Percentiles rank a stretch among this genome's conserved stretches.
Evolutionary conservation across 1,140 invertebrate genomes (phyloP).

Genomic region (Trachelipus rathkii): DNA sequence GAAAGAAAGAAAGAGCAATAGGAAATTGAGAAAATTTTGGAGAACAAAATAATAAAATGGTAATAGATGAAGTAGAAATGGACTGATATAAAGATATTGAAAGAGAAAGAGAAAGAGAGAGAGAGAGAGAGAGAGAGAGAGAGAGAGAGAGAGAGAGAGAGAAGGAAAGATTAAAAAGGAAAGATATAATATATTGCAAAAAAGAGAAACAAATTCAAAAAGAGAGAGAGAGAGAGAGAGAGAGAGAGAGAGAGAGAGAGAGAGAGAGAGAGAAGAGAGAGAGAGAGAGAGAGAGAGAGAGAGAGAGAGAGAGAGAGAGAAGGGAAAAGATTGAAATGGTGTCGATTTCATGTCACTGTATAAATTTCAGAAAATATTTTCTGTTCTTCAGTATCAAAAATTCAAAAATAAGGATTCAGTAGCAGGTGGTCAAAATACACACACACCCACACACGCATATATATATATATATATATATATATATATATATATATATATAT

Average conservation of each 20-base stretch:
- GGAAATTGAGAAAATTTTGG: not conserved
- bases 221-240: constrained; percentile 2
- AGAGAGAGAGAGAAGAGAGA: not conserved
- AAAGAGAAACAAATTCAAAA: not conserved
- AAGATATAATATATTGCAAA: not conserved
- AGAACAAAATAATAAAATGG: not conserved
- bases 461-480: no score
- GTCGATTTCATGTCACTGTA: not conserved
- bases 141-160: not conserved
- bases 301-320: not conserved
- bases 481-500: no score
- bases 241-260: not conserved
- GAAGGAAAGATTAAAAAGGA: not conserved
- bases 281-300: constrained; percentile 2
- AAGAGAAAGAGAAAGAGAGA: not conserved
- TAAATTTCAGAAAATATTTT: not conserved
- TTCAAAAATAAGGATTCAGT: no score
- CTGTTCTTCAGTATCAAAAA: no score
- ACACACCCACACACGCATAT: no score
- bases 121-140: not conserved
- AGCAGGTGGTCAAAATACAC: no score
- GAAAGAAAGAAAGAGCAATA: not conserved
- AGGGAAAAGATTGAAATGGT: not conserved
- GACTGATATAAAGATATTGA: not conserved
- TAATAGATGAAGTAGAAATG: not conserved